phyloP scores from a whole-genome alignment of 2,888 invertebrate genomes.

The Apodemia arnacis region DNA sequence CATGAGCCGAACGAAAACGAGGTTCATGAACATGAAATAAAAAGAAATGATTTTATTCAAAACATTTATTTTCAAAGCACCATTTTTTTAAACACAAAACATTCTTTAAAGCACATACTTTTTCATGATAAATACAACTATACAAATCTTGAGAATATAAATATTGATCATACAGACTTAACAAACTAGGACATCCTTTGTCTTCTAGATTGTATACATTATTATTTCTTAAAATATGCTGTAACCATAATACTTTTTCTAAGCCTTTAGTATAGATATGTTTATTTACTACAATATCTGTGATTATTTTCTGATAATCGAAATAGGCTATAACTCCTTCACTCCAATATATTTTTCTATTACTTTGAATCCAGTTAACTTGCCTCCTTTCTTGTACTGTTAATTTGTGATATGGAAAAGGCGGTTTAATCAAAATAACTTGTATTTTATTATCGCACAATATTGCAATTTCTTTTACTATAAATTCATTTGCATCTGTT shows the following conservation, averaged over 20 bases:
- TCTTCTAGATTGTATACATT: too few relatives aligned
- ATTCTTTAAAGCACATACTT: not conserved
- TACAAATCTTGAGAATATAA: too few relatives aligned
- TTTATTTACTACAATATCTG: not conserved
- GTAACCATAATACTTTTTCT: not conserved
- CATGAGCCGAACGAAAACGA: too few relatives aligned
- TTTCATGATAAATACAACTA: not conserved
- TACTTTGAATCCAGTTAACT: not conserved
- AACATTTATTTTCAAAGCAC: not conserved
- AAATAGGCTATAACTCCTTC: not conserved
- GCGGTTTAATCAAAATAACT: not conserved
- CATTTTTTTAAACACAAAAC: not conserved
- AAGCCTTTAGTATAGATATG: not conserved
- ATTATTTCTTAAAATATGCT: too few relatives aligned
- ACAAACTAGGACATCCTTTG: too few relatives aligned
- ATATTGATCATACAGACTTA: too few relatives aligned
- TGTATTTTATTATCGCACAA: not conserved
- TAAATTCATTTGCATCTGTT: not conserved
- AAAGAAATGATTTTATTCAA: conserved; percentile 1
- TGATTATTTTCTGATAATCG: too few relatives aligned
- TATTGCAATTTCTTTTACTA: not conserved
- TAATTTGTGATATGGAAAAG: not conserved
- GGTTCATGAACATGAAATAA: too few relatives aligned
- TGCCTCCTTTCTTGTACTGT: not conserved
- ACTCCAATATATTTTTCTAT: not conserved